These are phyloP conservation scores for Podilymbus podiceps DNA, from an alignment of 2,113 vertebrate species.

Conservation along the genomic window DNA sequence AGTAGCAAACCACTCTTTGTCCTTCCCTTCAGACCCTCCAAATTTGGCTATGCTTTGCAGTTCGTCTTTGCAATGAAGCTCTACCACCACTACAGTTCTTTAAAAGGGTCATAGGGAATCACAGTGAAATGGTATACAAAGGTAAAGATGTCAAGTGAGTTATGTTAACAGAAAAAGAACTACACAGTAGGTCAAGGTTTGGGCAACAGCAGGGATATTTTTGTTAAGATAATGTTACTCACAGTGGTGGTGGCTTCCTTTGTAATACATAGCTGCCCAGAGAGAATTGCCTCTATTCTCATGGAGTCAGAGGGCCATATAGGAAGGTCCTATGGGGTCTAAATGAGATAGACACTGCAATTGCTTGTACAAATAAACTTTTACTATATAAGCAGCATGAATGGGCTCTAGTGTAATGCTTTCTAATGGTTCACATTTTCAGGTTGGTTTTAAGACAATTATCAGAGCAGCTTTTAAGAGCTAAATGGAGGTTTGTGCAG, in stretches of 20 bases:
- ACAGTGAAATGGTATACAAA: slow-evolving; percentile 36
- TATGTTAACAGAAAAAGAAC: slow-evolving; percentile 49
- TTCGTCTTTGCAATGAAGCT: background rate
- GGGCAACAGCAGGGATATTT: slow-evolving; percentile 49
- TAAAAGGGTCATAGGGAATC: slow-evolving; percentile 26
- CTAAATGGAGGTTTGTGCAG: background rate
- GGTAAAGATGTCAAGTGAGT: slow-evolving; percentile 60
- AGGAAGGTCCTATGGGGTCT: background rate
- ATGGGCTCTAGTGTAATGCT: background rate
- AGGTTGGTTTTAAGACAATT: slow-evolving; percentile 21
- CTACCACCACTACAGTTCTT: background rate
- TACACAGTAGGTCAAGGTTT: slow-evolving; percentile 53
- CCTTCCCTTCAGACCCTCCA: background rate
- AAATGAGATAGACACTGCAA: background rate
- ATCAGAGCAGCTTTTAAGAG: background rate
- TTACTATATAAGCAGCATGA: background rate
- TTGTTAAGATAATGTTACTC: slow-evolving; percentile 33
- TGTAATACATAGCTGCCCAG: slow-evolving; percentile 21
- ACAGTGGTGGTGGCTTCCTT: slow-evolving; percentile 17
- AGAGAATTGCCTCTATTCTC: slow-evolving; percentile 43
- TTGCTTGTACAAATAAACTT: slow-evolving; percentile 25
- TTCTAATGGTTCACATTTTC: background rate
- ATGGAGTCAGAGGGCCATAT: background rate
- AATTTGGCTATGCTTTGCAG: slow-evolving; percentile 1
- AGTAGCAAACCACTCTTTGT: background rate